Percentiles rank a stretch among this genome's conserved stretches.
phyloP scores from a whole-genome alignment of 2,888 invertebrate genomes.

The Drosophila mulleri region DNA sequence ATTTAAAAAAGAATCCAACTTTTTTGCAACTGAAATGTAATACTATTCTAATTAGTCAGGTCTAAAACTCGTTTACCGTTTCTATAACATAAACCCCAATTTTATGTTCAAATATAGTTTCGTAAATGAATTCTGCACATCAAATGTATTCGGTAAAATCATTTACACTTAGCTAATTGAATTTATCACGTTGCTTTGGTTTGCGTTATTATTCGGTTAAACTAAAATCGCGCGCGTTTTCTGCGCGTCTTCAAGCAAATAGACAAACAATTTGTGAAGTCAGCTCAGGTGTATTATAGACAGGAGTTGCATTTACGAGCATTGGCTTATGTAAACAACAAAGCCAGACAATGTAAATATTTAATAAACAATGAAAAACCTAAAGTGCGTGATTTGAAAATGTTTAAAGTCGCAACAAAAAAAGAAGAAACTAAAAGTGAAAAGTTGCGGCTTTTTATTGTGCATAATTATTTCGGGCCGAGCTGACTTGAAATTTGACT shows the following conservation, averaged over 20 bases:
- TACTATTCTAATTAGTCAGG: background rate
- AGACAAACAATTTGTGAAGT: background rate
- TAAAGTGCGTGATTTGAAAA: constrained; percentile 70
- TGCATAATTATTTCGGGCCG: constrained; percentile 66
- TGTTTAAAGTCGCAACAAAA: constrained; percentile 21
- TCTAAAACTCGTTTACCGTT: background rate
- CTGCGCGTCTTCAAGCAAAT: constrained; percentile 13
- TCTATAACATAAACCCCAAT: background rate
- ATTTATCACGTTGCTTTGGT: background rate
- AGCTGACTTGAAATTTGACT: constrained; percentile 44
- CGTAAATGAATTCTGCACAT: background rate
- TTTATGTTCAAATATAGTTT: background rate
- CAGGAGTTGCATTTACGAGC: constrained; percentile 31
- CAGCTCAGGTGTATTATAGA: constrained; percentile 52
- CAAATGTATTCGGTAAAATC: background rate
- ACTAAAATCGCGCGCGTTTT: constrained; percentile 22
- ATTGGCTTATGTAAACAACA: constrained; percentile 61
- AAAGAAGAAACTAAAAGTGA: constrained; percentile 44
- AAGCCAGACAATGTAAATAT: constrained; percentile 37
- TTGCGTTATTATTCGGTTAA: background rate
- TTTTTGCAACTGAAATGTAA: background rate
- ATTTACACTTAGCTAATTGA: background rate
- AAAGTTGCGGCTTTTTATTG: constrained; percentile 64
- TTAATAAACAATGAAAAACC: constrained; percentile 53
- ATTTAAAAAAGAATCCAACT: background rate